A percentile compares a stretch with the other conserved stretches of the same genome.
These are phyloP conservation scores for Hyphantria cunea DNA, from an alignment of 1,140 invertebrate species.

Conservation along the genomic window DNA sequence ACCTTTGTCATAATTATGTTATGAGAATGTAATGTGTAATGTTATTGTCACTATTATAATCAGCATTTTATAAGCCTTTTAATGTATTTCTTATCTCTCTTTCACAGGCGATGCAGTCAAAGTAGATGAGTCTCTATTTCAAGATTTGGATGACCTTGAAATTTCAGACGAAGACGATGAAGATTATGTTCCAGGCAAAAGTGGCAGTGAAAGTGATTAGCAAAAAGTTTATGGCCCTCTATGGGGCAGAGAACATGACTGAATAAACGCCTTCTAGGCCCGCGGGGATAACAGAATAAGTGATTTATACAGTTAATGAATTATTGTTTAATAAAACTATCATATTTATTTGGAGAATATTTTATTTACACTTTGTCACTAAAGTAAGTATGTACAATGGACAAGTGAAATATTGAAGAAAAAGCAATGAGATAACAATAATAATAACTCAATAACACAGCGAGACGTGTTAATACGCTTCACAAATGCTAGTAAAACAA, in stretches of 20 bases:
- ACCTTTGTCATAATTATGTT: too few relatives aligned
- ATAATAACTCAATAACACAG: slow-evolving; percentile 11
- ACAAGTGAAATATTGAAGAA: slow-evolving; percentile 51
- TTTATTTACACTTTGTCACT: slow-evolving; percentile 73
- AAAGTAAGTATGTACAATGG: slow-evolving; percentile 60
- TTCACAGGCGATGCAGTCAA: slow-evolving; percentile 91
- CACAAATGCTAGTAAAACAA: slow-evolving; percentile 7
- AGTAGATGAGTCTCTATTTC: slow-evolving; percentile 96
- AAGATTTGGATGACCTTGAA: slow-evolving; percentile 95
- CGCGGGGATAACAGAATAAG: slow-evolving; percentile 9
- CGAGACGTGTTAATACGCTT: neutral
- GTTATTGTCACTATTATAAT: too few relatives aligned
- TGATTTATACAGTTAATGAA: slow-evolving; percentile 29
- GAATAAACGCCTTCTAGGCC: slow-evolving; percentile 14
- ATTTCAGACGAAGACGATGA: slow-evolving; percentile 88
- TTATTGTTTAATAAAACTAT: slow-evolving; percentile 49
- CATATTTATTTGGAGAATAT: slow-evolving; percentile 71
- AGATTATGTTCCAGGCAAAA: slow-evolving; percentile 81
- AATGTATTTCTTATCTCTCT: slow-evolving; percentile 30
- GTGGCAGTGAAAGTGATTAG: slow-evolving; percentile 75
- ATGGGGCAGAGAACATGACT: slow-evolving; percentile 15
- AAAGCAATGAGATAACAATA: slow-evolving; percentile 47
- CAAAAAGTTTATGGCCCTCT: slow-evolving; percentile 1
- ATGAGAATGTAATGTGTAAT: too few relatives aligned
- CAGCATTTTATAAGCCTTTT: too few relatives aligned